phyloP scores from a whole-genome alignment of 1,140 invertebrate species.

The Rhopalosiphum maidis region DNA sequence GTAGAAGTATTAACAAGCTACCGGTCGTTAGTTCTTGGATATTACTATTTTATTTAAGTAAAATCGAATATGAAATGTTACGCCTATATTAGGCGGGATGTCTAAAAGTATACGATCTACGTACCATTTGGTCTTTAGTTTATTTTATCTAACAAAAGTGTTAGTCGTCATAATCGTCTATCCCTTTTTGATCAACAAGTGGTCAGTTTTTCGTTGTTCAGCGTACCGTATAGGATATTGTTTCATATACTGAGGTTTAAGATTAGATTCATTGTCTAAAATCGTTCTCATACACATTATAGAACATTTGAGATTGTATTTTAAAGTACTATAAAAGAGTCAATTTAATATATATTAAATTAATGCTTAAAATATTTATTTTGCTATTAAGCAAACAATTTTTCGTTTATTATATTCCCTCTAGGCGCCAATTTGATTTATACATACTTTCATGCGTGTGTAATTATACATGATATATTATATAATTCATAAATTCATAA shows the following conservation, averaged over 20 bases:
- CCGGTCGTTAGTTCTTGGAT: neutral
- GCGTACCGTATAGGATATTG: constrained; percentile 20
- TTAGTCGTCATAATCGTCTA: constrained; percentile 16
- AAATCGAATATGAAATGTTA: neutral
- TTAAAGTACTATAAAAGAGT: neutral
- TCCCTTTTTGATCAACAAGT: constrained; percentile 43
- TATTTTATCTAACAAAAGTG: constrained; percentile 16
- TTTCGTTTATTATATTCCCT: neutral
- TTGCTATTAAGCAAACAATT: neutral
- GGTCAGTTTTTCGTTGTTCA: constrained; percentile 42
- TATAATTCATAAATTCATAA: neutral
- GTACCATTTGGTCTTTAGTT: neutral
- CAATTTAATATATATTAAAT: neutral
- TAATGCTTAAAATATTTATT: neutral
- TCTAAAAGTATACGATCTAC: neutral
- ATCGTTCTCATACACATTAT: neutral
- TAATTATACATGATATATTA: neutral
- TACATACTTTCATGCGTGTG: neutral
- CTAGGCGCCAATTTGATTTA: neutral
- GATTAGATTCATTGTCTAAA: constrained; percentile 16
- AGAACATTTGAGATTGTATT: neutral
- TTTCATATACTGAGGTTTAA: neutral
- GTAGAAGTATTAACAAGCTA: neutral
- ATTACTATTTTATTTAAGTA: neutral
- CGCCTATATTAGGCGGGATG: neutral